These are phyloP conservation scores for Caenorhabditis virilis DNA, from an alignment of 2,888 invertebrate genomes.

Conservation along the genomic window DNA sequence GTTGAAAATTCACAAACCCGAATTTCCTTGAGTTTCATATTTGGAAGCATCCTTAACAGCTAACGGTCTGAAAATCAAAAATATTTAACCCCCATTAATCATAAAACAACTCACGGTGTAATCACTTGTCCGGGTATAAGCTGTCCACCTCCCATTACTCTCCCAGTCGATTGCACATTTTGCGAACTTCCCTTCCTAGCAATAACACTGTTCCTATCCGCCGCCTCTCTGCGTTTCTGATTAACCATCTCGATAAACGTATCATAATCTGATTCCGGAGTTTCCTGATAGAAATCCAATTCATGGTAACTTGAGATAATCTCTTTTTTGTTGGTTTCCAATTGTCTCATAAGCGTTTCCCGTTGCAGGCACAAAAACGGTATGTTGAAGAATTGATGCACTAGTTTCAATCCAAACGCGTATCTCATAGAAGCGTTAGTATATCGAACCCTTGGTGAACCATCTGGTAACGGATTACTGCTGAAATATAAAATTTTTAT, in stretches of 20 bases:
- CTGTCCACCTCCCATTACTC: slow-evolving; percentile 55
- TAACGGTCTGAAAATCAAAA: slow-evolving; percentile 10
- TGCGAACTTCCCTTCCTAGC: slow-evolving; percentile 10
- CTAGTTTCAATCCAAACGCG: slow-evolving; percentile 87
- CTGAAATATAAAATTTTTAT: slow-evolving; percentile 25
- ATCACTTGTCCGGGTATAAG: slow-evolving; percentile 46
- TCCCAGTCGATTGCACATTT: slow-evolving; percentile 20
- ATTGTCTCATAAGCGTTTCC: slow-evolving; percentile 43
- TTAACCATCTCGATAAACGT: slow-evolving; percentile 49
- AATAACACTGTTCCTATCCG: slow-evolving; percentile 30
- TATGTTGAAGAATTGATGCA: slow-evolving; percentile 92
- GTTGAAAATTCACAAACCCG: too few species aligned
- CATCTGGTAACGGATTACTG: slow-evolving; percentile 44
- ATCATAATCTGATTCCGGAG: slow-evolving; percentile 73
- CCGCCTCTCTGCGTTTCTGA: slow-evolving; percentile 38
- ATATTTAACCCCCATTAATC: background rate
- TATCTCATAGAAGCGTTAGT: slow-evolving; percentile 73
- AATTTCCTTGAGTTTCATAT: too few species aligned
- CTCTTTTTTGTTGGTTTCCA: slow-evolving; percentile 47
- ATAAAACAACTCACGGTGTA: slow-evolving; percentile 10
- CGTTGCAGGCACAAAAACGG: slow-evolving; percentile 82
- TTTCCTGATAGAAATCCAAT: slow-evolving; percentile 71
- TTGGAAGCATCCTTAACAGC: too few species aligned
- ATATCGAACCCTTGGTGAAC: slow-evolving; percentile 67
- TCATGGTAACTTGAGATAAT: slow-evolving; percentile 69